Conservation (phyloP, 2,888 invertebrate genomes). For the Phengaris alcon region DNA sequence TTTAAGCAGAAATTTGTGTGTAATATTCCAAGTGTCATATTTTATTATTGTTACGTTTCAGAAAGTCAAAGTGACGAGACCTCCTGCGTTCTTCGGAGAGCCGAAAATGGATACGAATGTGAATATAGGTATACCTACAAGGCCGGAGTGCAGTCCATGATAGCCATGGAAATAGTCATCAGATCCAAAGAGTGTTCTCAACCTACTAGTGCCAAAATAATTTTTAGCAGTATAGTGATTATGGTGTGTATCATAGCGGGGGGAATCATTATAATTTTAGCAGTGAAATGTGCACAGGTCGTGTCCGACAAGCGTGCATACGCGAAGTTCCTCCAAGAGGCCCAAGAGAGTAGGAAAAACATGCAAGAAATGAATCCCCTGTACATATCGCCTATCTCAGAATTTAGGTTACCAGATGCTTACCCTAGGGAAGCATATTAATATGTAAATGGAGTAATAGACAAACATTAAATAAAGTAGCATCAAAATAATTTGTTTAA, state of each 20-base stretch:
- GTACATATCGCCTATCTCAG: constrained; percentile 80
- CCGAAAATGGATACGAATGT: constrained; percentile 55
- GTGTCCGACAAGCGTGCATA: constrained; percentile 76
- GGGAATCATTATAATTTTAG: constrained; percentile 66
- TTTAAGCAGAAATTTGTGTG: too few species aligned
- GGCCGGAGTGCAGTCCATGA: constrained; percentile 49
- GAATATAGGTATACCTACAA: constrained; percentile 67
- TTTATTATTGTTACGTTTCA: constrained; percentile 40
- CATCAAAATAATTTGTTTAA: background rate
- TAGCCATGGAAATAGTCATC: constrained; percentile 61
- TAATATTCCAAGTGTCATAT: too few species aligned
- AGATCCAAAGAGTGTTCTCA: constrained; percentile 59
- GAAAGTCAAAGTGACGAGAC: constrained; percentile 48
- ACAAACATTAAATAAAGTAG: background rate
- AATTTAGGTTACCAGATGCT: constrained; percentile 76
- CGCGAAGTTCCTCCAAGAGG: constrained; percentile 71
- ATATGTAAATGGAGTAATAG: background rate
- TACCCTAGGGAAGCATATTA: constrained; percentile 63
- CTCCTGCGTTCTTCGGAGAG: constrained; percentile 58
- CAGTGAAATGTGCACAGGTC: constrained; percentile 63
- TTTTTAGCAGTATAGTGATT: constrained; percentile 59
- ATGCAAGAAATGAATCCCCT: constrained; percentile 79
- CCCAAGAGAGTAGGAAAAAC: constrained; percentile 60
- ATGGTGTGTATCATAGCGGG: constrained; percentile 67
- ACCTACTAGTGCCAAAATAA: constrained; percentile 59